Percentiles rank a stretch among this genome's conserved stretches.
These are phyloP conservation scores for Uloborus plumipes DNA, from an alignment of 2,888 invertebrate species.

Conservation along the genomic window DNA sequence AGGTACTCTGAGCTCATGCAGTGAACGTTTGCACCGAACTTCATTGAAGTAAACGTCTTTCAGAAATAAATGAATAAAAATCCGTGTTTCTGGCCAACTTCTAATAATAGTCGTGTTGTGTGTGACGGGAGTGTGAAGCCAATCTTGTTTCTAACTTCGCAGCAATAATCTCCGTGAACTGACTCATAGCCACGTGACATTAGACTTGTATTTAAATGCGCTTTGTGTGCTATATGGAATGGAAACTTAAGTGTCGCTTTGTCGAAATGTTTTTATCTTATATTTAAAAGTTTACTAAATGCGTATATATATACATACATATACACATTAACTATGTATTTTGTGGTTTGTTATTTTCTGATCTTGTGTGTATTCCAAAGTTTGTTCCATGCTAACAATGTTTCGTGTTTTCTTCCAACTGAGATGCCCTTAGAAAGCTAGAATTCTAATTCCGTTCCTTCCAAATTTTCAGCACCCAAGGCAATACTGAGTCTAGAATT, in stretches of 20 bases:
- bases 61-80: neutral
- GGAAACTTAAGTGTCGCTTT: conserved; percentile 50
- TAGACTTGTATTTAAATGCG: conserved; percentile 52
- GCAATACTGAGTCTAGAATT: conserved; percentile 51
- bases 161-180: conserved; percentile 60
- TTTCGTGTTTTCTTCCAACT: conserved; percentile 42
- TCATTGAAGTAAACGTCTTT: too few relatives aligned
- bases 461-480: conserved; percentile 31
- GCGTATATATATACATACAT: conserved; percentile 62
- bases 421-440: conserved; percentile 22
- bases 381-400: conserved; percentile 44
- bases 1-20: too few relatives aligned
- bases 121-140: conserved; percentile 55
- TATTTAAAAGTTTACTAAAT: conserved; percentile 63
- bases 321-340: conserved; percentile 59
- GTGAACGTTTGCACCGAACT: too few relatives aligned
- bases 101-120: conserved; percentile 28
- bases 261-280: conserved; percentile 62
- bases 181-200: conserved; percentile 58
- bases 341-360: conserved; percentile 64
- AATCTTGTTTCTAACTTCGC: conserved; percentile 59
- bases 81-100: conserved; percentile 44
- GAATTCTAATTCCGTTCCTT: neutral
- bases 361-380: conserved; percentile 48
- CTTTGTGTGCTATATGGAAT: conserved; percentile 54